Base-by-base conservation (phyloP, 2,113 vertebrate species). In the Rhinolophus ferrumequinum region DNA sequence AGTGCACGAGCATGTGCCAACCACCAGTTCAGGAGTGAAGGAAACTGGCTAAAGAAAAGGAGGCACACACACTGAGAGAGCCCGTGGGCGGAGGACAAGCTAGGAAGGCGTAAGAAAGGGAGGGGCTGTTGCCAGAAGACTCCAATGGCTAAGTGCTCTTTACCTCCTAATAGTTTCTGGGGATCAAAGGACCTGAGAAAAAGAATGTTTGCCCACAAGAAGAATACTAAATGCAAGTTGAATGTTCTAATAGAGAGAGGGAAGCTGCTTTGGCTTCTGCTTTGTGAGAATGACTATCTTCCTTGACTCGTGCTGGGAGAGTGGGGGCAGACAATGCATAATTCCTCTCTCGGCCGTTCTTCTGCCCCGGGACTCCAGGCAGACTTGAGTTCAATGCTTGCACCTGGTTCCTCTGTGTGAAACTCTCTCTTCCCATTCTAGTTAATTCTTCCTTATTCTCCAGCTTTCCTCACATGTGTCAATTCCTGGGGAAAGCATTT, bases 1-100 rank as follows among this genome's bases (percentile, higher is more conserved):
- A 64, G 66, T 1, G 13, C 7, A 50, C 2, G 8, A 5, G 19
- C 30, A 1, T 1, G 3, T 4, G 1, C 24, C 11, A 0, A 8
- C 30, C 12, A 44, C 50, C 18, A 50, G 18, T 56, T 41, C 15
- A 13, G 33, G 2, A 30, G 44, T 21, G 33, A 76, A 73, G 24
- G 30, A 15, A 41, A 76, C 15, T 80, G 8, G 19, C 41, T 90
- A 41, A 64, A 64, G 50, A 19, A 9, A 4, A 33, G 22, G 50
- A 83, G 64, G 7, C 54, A 54, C 56, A 7, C 60, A 47, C 56
- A 14, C 10, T 38, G 28, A 70, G 22, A 9, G 35, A 62, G 8
- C 19, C 58, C 3, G 0, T 38, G 84, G 9, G 19, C 5, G 5
- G 56, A 35, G 13, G 1, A 13, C 3, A 6, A 16, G 8, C 33